Evolutionary conservation across 2,888 invertebrate genomes (phyloP), one percentile per base, ranked within the genome.

Genomic region (Siphlonurus alternatus): DNA sequence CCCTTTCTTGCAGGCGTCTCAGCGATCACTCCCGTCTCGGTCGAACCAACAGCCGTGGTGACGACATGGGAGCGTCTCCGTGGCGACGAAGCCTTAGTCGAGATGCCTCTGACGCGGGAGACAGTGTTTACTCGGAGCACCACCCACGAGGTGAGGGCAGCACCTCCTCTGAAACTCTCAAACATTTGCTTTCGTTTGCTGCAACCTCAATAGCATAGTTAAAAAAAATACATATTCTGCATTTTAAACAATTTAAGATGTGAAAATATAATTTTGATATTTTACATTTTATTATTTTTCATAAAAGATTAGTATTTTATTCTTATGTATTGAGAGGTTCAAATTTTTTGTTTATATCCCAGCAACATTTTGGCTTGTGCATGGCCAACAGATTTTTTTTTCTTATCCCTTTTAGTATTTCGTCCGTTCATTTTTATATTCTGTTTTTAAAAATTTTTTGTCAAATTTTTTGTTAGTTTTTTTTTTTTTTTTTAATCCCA

Each of bases 71-170:
- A 61, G 74, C 61, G 72, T 72, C 76, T 7, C 77, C 81, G 54
- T 84, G 87, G 84, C 77, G 83, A 67, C 79, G 83, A 67, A 82
- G 82, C 72, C 78, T 81, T 69, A 81, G 81, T 68, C 82, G 87
- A 70, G 87, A 88, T 73, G 83, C 84, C 71, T 81, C 83, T 61
- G 87, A 88, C 72, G 38, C 38, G 15, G 84, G 86, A 76, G 87
- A 87, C 72, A 84, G 84, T 65, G 85, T 86, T 77, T 86, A 86
- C 79, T 56, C 56, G n/a, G 56, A 56, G 5, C 56, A 56, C 20
- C 56, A 56, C 7, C 7, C 56, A 10, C 7, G 56, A 56, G 56
- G 56, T 56, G 20, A 22, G 5, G 5, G 20, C 5, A 20, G 7
- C n/a, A n/a, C 38, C 56, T 56, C 22, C 19, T 22, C 56, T 18